Base-by-base conservation (phyloP, 2,888 invertebrate genomes). In the Pammene fasciana region DNA sequence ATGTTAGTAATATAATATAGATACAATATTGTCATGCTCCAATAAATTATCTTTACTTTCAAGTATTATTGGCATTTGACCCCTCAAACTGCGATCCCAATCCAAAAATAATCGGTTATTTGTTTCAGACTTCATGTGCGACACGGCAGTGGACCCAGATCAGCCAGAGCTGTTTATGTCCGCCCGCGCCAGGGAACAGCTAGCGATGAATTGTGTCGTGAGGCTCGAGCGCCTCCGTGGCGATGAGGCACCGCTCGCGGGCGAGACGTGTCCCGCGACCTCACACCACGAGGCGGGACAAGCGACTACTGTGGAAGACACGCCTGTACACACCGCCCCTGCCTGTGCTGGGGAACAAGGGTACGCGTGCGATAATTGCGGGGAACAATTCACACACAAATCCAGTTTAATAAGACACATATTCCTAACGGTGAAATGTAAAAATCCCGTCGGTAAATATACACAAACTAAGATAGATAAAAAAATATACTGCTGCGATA, bases 211-310 rank as follows among this genome's bases (percentile, higher is more conserved):
- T 14, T 46, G 46, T 14, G n/a, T 6, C 46, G 46, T 46, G 46
- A 46, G 46, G 14, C n/a, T 46, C 46, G 46, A 46, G 46, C 46
- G 46, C 14, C 46, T 46, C 14, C 46, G 46, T n/a, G 46, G 46
- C 46, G 46, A 46, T 46, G 46, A n/a, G 46, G 46, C 38, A 7
- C 38, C 38, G 38, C 38, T 7, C 9, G 38, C 8, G 2, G 9
- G 7, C 8, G 5, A 38, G 38, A 9, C 38, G 38, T 9, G 7
- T 38, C 38, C 8, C 38, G 9, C 46, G 46, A 46, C 46, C 7
- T 14, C 46, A 46, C 46, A 14, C 46, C 46, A 14, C 46, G 46
- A 14, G 46, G 14, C 46, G 46, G n/a, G 26, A 26, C 26, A 14
- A n/a, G 46, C 46, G 46, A 46, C 6, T 46, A 14, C 8, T 46